Percentiles rank a stretch among this genome's conserved stretches.
These are phyloP conservation scores for Drosophila putrida DNA, from an alignment of 2,888 invertebrate genomes.

Conservation along the genomic window DNA sequence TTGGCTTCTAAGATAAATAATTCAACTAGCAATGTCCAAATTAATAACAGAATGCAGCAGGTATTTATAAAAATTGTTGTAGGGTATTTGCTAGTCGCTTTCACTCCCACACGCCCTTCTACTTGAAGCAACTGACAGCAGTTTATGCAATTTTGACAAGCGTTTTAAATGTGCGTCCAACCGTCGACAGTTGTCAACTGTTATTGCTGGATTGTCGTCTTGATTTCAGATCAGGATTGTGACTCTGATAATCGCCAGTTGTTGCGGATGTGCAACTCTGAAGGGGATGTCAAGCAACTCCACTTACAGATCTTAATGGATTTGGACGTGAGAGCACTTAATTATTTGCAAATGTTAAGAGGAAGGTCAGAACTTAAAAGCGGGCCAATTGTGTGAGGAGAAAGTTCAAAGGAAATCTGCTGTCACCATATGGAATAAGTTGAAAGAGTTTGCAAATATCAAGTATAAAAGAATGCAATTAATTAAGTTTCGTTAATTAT, in stretches of 20 bases:
- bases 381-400: constrained; percentile 28
- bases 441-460: neutral
- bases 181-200: constrained; percentile 78
- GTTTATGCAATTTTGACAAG: constrained; percentile 76
- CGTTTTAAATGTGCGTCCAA: constrained; percentile 70
- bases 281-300: constrained; percentile 40
- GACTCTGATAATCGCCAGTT: constrained; percentile 54
- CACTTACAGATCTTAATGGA: constrained; percentile 65
- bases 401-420: constrained; percentile 31
- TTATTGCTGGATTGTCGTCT: constrained; percentile 61
- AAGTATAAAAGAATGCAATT: neutral
- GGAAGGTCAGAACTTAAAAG: constrained; percentile 47
- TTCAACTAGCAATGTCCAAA: too few relatives aligned
- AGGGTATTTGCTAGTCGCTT: neutral
- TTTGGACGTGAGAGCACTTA: constrained; percentile 69
- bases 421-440: neutral
- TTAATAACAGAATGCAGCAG: too few relatives aligned
- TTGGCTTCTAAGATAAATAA: too few relatives aligned
- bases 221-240: constrained; percentile 64
- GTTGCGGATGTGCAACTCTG: constrained; percentile 28
- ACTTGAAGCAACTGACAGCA: constrained; percentile 53
- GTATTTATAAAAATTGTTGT: neutral
- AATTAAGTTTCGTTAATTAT: constrained; percentile 25
- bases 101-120: neutral
- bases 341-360: constrained; percentile 72